Evolutionary conservation across 2,888 invertebrate species (phyloP), one percentile per base, ranked within the genome.

Genomic region (Molanna angustata): DNA sequence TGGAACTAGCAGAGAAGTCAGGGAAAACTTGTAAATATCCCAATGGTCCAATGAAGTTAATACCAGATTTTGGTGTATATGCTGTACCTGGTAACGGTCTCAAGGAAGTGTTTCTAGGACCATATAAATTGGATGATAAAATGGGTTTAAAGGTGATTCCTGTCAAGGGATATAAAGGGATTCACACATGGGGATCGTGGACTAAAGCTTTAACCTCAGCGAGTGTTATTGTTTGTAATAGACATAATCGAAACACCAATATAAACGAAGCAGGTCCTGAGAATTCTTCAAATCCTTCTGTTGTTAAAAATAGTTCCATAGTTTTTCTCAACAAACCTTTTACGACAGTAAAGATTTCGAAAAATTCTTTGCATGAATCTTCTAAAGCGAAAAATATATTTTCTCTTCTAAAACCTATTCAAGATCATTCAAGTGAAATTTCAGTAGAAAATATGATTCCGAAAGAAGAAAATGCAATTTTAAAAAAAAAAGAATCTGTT

Each of bases 21-120:
- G 37, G 43, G 1, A 52, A 47, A 40, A 52, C 52, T 1, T 40
- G 44, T 9, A 50, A 44, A 27, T 50, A 33, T 37, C 50, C 50
- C 1, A 27, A 14, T 19, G 31, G 45, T 16, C 31, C 33, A 31
- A 4, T 39, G 16, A 14, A 39, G 16, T 13, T 16, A 21, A 17
- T 44, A 11, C 54, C 54, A 4, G 42, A 37, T 27, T 56, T 56
- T 43, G 48, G 52, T 9, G 42, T 49, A 16, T 56, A 56, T 19
- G 52, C 44, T 22, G 44, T 52, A 14, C 52, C 55, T 11, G 41
- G 52, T 17, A 56, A 59, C 14, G 43, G 43, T 35, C 18, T 42
- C 20, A 48, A 46, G 1, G 21, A 48, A 27, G 39, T 56, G 13
- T 33, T 51, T 22, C 19, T 52, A 40, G 31, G 60, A 31, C 49